Evolutionary conservation across 2,797 vertebrate genomes (phyloP).

Genomic region (Melopsittacus undulatus): DNA sequence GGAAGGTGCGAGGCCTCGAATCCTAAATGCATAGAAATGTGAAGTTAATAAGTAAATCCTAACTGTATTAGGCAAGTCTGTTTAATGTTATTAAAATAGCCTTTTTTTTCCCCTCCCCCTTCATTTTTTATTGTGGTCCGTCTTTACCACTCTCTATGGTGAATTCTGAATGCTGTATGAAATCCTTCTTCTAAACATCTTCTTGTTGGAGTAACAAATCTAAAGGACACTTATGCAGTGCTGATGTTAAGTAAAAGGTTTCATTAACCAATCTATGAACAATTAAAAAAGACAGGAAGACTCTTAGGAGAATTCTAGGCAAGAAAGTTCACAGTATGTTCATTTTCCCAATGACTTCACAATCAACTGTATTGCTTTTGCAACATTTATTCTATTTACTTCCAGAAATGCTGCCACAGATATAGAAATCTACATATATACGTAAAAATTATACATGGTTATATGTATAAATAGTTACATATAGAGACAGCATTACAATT

Average conservation of each 20-base stretch:
- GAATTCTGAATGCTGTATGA: background rate
- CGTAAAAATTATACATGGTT: background rate
- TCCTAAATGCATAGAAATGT: constrained; percentile 77
- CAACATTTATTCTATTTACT: background rate
- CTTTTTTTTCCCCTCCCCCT: background rate
- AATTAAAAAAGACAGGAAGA: background rate
- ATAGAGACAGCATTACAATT: background rate
- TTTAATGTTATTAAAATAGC: background rate
- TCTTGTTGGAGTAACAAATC: background rate
- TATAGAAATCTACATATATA: background rate
- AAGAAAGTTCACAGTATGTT: background rate
- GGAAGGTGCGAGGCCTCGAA: constrained; percentile 82
- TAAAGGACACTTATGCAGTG: background rate
- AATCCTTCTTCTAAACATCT: background rate
- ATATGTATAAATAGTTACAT: background rate
- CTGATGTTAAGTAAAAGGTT: background rate
- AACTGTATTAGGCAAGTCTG: background rate
- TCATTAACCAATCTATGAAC: background rate
- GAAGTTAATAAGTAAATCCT: constrained; percentile 11
- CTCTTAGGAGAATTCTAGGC: background rate
- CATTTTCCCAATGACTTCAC: background rate
- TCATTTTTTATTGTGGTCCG: background rate
- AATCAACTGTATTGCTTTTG: background rate
- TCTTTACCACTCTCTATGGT: background rate
- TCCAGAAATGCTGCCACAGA: background rate